These are phyloP conservation scores for Porphyrio hochstetteri DNA, from an alignment of 2,113 vertebrate genomes.

Conservation along the genomic window DNA sequence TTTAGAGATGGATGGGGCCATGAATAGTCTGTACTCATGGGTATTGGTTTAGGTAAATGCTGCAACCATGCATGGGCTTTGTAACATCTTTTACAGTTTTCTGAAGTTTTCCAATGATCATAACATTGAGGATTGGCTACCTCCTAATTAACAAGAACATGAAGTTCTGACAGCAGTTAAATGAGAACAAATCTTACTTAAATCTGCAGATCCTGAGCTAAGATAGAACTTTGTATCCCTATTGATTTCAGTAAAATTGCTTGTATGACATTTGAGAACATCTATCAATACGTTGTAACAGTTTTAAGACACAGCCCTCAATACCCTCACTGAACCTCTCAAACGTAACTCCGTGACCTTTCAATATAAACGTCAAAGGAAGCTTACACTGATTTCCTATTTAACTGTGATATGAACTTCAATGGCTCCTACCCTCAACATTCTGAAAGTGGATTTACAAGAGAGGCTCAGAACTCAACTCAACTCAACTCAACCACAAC, in stretches of 20 bases:
- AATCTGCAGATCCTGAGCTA: not conserved
- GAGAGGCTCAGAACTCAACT: not conserved
- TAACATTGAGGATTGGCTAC: not conserved
- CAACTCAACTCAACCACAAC: not conserved
- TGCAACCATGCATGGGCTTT: not conserved
- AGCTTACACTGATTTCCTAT: not conserved
- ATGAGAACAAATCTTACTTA: not conserved
- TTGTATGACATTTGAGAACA: not conserved
- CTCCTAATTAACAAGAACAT: not conserved
- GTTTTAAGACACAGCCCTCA: not conserved
- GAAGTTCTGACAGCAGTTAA: not conserved
- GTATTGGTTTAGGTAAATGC: not conserved
- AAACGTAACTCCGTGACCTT: not conserved
- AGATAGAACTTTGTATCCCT: not conserved
- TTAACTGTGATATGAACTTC: not conserved
- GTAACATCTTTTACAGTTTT: not conserved
- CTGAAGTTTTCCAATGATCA: not conserved
- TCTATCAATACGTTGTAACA: not conserved
- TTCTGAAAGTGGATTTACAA: not conserved
- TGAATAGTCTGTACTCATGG: not conserved
- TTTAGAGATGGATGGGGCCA: not conserved
- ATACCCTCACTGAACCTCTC: not conserved
- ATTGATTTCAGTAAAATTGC: not conserved
- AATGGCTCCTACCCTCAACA: not conserved
- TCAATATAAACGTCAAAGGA: not conserved